Conservation (phyloP, 2,888 invertebrate genomes). For the Isotomurus palustris region DNA sequence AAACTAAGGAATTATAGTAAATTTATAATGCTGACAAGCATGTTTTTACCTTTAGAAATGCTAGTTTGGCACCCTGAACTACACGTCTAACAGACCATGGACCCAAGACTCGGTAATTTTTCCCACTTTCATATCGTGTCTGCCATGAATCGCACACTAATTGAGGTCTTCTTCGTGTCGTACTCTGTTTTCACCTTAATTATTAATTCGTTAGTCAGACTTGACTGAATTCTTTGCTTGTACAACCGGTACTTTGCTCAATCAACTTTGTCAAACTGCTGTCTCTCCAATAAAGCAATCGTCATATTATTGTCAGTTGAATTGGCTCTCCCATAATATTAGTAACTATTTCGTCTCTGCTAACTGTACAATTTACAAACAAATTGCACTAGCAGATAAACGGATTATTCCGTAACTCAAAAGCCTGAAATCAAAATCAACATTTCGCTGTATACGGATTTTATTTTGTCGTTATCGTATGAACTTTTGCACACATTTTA, state of each 20-base stretch:
- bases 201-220: not conserved
- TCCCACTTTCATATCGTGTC: not conserved
- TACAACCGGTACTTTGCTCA: not conserved
- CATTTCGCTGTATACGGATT: no score
- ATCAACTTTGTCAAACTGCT: not conserved
- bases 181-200: not conserved
- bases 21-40: constrained; percentile 5
- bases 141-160: not conserved
- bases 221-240: not conserved
- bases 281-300: no score
- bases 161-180: not conserved
- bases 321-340: no score
- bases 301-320: no score
- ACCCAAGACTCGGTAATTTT: not conserved
- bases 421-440: no score
- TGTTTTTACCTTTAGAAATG: not conserved
- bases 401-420: no score
- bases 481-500: no score
- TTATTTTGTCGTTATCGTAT: no score
- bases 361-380: no score
- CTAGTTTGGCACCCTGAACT: not conserved
- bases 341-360: no score
- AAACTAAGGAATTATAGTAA: not conserved
- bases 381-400: no score
- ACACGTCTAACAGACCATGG: not conserved